Conservation (phyloP, 2,797 vertebrate species). For the Botia almorhae region DNA sequence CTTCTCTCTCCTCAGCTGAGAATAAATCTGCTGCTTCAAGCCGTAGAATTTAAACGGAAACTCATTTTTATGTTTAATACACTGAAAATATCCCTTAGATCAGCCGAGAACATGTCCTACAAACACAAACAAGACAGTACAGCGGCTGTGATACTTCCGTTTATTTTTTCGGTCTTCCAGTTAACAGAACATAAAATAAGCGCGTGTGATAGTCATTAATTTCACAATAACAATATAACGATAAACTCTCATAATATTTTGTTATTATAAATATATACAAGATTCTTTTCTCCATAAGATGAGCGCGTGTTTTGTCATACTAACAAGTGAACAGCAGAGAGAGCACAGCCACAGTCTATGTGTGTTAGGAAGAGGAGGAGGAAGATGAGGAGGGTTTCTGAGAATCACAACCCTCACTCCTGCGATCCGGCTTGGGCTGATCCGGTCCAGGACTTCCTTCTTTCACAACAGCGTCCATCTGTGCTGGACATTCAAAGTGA, state of each 20-base stretch:
- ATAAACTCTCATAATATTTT: conserved; percentile 13
- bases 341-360: conserved; percentile 42
- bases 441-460: conserved; percentile 79
- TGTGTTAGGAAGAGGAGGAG: conserved; percentile 26
- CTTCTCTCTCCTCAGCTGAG: neutral
- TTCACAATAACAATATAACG: conserved; percentile 4
- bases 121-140: neutral
- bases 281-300: conserved; percentile 13
- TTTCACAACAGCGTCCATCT: conserved; percentile 80
- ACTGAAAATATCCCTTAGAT: neutral
- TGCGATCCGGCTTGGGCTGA: conserved; percentile 39
- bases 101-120: no score
- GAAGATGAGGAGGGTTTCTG: conserved; percentile 35
- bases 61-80: neutral
- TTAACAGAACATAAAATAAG: conserved; percentile 25
- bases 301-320: conserved; percentile 27
- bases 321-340: neutral
- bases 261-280: conserved; percentile 56
- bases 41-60: neutral
- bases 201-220: conserved; percentile 5
- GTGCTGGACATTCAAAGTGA: conserved; percentile 95
- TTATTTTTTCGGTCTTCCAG: conserved; percentile 15
- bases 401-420: conserved; percentile 16
- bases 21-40: neutral
- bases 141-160: conserved; percentile 6